Evolutionary conservation across 2,888 invertebrate genomes (phyloP).

Genomic region (Lathronympha strigana): DNA sequence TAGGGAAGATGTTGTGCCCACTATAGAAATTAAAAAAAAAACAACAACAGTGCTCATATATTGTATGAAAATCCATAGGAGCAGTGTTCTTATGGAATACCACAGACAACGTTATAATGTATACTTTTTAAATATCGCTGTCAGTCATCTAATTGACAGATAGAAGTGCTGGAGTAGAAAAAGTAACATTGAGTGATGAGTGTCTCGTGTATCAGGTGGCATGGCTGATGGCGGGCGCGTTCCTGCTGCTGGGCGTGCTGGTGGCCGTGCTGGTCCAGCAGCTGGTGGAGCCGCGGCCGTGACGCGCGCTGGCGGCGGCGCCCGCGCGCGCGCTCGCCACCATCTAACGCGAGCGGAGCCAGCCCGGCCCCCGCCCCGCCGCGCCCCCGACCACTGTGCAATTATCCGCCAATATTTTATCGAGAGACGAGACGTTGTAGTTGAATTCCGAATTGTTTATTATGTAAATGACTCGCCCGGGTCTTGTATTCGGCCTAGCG

Average conservation of each 20-base stretch:
- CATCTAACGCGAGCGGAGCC: conserved; percentile 48
- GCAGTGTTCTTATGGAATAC: too few relatives aligned
- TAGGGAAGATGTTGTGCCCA: too few relatives aligned
- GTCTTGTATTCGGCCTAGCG: conserved; percentile 20
- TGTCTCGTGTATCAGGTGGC: conserved; percentile 82
- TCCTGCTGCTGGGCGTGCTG: conserved; percentile 85
- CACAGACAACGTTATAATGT: too few relatives aligned
- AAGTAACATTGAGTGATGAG: too few relatives aligned
- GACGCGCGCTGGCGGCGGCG: conserved; percentile 75
- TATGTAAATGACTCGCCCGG: conserved; percentile 17
- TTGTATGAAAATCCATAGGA: too few relatives aligned
- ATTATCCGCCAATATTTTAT: conserved; percentile 3
- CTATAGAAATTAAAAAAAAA: too few relatives aligned
- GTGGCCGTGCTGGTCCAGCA: conserved; percentile 86
- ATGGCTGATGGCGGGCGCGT: conserved; percentile 84
- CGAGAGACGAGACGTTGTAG: conserved; percentile 35
- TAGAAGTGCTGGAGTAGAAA: too few relatives aligned
- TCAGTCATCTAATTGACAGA: too few relatives aligned
- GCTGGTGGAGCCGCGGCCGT: conserved; percentile 77
- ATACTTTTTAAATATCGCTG: too few relatives aligned
- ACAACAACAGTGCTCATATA: too few relatives aligned
- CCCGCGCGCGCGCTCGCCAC: conserved; percentile 70
- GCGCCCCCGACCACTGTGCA: neutral
- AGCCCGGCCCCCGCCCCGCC: neutral
- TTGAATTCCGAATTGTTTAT: conserved; percentile 34